These are phyloP conservation scores for Pseudocheirus occidentalis DNA, from an alignment of 2,797 vertebrate species.

Conservation along the genomic window DNA sequence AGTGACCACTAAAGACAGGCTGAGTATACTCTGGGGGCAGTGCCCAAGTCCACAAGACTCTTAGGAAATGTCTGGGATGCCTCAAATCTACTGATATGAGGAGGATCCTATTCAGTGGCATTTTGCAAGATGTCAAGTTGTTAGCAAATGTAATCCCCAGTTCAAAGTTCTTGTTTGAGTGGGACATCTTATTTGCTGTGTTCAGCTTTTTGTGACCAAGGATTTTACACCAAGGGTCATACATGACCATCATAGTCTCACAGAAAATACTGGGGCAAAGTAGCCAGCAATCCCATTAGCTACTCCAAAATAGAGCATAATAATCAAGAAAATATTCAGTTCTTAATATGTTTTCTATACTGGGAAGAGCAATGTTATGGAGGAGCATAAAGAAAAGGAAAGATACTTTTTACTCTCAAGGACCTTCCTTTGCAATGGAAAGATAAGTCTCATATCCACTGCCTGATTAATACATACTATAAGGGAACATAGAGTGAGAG, in stretches of 20 bases:
- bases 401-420: not conserved
- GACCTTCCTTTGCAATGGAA: not conserved
- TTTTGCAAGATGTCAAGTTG: slow-evolving; percentile 19
- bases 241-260: not conserved
- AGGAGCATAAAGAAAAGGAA: not conserved
- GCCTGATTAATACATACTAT: not conserved
- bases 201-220: not conserved
- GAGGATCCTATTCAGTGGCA: slow-evolving; percentile 18
- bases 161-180: slow-evolving; percentile 3
- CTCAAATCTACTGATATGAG: not conserved
- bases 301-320: not conserved
- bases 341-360: not conserved
- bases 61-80: not conserved
- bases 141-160: slow-evolving; percentile 17
- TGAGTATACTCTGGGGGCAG: not conserved
- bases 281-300: not conserved
- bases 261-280: not conserved
- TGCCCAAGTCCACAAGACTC: not conserved
- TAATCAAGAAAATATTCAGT: not conserved
- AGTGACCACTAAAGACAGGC: not conserved
- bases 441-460: not conserved
- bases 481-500: not conserved
- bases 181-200: not conserved
- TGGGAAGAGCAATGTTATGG: not conserved
- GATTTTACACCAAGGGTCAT: not conserved